Conservation (phyloP, 2,797 vertebrate genomes). For the Argyrosomus regius region DNA sequence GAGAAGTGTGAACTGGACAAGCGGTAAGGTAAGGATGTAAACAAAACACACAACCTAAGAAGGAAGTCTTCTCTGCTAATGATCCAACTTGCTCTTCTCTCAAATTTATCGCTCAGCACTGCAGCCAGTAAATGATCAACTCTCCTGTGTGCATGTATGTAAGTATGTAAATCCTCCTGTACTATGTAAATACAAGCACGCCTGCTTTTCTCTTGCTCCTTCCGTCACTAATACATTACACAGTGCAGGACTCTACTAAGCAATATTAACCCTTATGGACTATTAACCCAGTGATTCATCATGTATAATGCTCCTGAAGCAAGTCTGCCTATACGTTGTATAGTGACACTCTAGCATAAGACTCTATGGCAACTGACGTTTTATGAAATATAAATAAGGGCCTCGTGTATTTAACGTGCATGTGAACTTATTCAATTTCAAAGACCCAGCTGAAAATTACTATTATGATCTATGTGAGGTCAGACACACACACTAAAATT, state of each 20-base stretch:
- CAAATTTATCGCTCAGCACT: conserved; percentile 35
- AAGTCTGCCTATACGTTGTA: conserved; percentile 17
- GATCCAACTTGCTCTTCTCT: conserved; percentile 63
- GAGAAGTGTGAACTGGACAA: conserved; percentile 70
- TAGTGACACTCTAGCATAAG: conserved; percentile 21
- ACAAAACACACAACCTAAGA: conserved; percentile 64
- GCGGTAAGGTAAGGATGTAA: conserved; percentile 67
- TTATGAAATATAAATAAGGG: conserved; percentile 73
- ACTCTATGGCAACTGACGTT: conserved; percentile 31
- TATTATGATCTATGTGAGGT: conserved; percentile 55
- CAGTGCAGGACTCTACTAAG: conserved; percentile 50
- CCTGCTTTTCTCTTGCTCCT: conserved; percentile 4
- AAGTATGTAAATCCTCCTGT: conserved; percentile 29
- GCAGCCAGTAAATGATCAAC: conserved; percentile 40
- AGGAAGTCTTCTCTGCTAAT: conserved; percentile 65
- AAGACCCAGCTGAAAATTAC: conserved; percentile 58
- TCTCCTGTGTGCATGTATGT: conserved; percentile 31
- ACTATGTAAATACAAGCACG: conserved; percentile 41
- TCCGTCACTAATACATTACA: conserved; percentile 12
- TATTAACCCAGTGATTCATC: conserved; percentile 57
- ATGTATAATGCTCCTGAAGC: conserved; percentile 29
- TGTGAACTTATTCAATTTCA: conserved; percentile 59
- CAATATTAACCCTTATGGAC: conserved; percentile 47
- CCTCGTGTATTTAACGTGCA: conserved; percentile 51
- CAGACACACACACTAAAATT: conserved; percentile 56